Conservation (phyloP, 2,113 vertebrate genomes). For the Craseonycteris thonglongyai region DNA sequence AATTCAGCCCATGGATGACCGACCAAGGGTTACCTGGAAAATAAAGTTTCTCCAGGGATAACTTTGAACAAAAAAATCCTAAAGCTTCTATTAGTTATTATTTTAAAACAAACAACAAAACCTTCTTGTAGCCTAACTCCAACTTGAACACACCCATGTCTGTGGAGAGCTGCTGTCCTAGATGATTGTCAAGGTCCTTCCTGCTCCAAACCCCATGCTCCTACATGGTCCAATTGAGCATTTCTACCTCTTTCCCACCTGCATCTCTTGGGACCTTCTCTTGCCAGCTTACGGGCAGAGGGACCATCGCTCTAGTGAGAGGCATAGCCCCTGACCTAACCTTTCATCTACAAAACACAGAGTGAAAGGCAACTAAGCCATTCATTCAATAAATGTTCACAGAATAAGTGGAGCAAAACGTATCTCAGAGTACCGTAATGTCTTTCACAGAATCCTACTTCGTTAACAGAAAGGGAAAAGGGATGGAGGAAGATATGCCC, state of each 20-base stretch:
- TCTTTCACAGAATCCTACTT: background rate
- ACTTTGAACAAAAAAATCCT: background rate
- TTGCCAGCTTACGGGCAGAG: background rate
- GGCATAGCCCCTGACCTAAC: background rate
- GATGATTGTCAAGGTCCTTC: background rate
- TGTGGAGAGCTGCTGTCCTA: background rate
- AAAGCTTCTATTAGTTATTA: background rate
- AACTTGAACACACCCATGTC: background rate
- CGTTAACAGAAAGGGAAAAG: background rate
- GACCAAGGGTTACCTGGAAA: background rate
- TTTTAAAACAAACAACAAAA: background rate
- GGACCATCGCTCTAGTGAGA: background rate
- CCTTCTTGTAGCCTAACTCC: background rate
- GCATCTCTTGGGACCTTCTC: background rate
- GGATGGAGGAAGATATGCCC: too few species aligned
- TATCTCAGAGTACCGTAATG: background rate
- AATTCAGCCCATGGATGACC: background rate
- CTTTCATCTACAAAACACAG: background rate
- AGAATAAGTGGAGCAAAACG: background rate
- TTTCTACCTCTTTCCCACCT: background rate
- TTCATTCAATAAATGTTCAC: background rate
- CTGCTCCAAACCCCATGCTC: background rate
- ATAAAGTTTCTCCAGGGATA: background rate
- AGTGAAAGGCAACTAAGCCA: background rate
- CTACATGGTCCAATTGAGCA: rapidly evolving